Evolutionary conservation across 1,140 invertebrate genomes (phyloP).

Genomic region (Cryptotermes secundus): DNA sequence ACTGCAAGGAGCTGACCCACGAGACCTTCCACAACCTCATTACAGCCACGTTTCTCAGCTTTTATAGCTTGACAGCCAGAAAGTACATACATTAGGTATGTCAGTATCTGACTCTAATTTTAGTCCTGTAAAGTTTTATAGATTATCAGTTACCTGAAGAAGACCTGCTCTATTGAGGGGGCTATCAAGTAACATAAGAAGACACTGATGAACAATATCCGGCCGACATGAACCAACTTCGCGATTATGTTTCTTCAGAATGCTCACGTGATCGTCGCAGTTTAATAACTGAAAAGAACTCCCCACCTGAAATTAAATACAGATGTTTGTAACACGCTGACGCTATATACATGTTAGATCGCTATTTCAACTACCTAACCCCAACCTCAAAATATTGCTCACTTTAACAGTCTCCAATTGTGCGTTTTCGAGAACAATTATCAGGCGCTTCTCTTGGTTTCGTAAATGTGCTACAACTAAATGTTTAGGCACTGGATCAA

Average conservation of each 20-base stretch:
- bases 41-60: too few relatives aligned
- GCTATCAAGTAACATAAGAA: constrained; percentile 95
- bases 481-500: constrained; percentile 66
- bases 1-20: too few relatives aligned
- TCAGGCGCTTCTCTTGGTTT: constrained; percentile 85
- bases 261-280: constrained; percentile 86
- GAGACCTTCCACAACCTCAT: too few relatives aligned
- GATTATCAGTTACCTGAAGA: constrained; percentile 56
- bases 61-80: too few relatives aligned
- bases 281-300: constrained; percentile 89
- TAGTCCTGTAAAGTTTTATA: too few relatives aligned
- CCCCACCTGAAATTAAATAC: constrained; percentile 64
- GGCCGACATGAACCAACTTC: constrained; percentile 84
- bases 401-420: constrained; percentile 96
- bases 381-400: constrained; percentile 39
- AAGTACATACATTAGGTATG: too few relatives aligned
- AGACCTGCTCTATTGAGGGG: constrained; percentile 90
- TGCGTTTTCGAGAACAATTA: constrained; percentile 91
- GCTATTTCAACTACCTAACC: background rate
- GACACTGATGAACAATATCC: constrained; percentile 93
- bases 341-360: background rate
- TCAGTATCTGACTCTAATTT: too few relatives aligned
- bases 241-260: constrained; percentile 82
- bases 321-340: background rate
- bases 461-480: constrained; percentile 65